Evolutionary conservation across 2,797 vertebrate genomes (phyloP).

Genomic region (Emys orbicularis): DNA sequence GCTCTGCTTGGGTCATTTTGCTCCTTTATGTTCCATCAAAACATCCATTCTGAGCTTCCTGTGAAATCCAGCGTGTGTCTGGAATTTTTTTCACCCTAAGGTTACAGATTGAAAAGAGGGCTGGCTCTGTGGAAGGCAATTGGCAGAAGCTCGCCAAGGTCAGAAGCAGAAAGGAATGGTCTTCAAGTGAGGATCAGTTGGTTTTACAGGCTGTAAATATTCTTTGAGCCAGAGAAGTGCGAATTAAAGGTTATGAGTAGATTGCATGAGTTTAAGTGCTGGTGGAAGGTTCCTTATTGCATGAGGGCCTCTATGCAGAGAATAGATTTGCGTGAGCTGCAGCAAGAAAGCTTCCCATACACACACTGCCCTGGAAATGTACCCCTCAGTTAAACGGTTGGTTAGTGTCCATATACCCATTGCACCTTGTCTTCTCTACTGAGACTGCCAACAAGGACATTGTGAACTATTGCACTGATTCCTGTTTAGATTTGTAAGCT

Average conservation of each 20-base stretch:
- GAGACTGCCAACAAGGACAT: neutral
- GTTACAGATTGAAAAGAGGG: conserved; percentile 50
- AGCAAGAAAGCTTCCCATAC: neutral
- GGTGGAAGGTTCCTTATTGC: neutral
- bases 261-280: neutral
- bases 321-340: neutral
- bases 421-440: neutral
- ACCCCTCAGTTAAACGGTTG: neutral
- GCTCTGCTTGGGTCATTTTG: neutral
- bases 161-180: conserved; percentile 35
- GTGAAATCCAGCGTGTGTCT: neutral
- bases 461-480: neutral
- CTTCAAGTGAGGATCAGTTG: neutral
- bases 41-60: neutral
- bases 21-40: neutral
- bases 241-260: neutral
- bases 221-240: neutral
- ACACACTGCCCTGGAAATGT: neutral
- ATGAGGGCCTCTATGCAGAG: neutral
- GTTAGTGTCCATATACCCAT: neutral
- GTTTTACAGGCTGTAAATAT: conserved; percentile 32
- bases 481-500: neutral
- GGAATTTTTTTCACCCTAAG: conserved; percentile 22
- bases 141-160: conserved; percentile 66
- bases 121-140: conserved; percentile 62